Conservation (phyloP, 2,888 invertebrate genomes). For the Netelia fuscicornis region DNA sequence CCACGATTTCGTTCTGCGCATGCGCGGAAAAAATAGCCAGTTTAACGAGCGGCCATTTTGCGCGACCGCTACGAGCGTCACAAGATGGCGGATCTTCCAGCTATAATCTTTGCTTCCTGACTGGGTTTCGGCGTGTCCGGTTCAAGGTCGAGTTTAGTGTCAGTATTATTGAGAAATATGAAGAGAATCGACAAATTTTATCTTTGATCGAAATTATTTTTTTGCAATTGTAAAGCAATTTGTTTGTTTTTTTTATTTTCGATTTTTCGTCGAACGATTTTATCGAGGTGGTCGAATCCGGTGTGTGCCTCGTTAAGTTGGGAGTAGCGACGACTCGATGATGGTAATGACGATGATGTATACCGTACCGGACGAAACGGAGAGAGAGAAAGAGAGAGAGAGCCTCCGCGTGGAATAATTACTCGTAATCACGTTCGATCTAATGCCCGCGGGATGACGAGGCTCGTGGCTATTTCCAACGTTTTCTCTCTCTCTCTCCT, state of each 20-base stretch:
- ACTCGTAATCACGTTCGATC: constrained; percentile 84
- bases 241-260: not conserved
- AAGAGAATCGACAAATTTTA: too few relatives aligned
- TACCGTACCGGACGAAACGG: constrained; percentile 74
- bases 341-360: constrained; percentile 63
- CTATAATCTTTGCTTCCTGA: too few relatives aligned
- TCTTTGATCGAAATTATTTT: too few relatives aligned
- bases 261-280: not conserved
- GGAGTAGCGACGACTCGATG: constrained; percentile 50
- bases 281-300: constrained; percentile 5
- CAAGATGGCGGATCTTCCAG: constrained; percentile 2
- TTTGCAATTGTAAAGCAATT: not conserved
- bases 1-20: constrained; percentile 37
- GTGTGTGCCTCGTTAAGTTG: constrained; percentile 41
- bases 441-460: constrained; percentile 80
- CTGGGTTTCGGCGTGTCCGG: too few relatives aligned
- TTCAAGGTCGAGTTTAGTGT: too few relatives aligned
- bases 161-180: too few relatives aligned
- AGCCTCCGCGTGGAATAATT: constrained; percentile 79
- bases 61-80: not conserved
- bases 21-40: not conserved
- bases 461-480: constrained; percentile 66
- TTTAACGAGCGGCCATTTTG: constrained; percentile 28
- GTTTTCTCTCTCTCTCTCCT: constrained; percentile 27
- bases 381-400: constrained; percentile 57